These are phyloP conservation scores for human DNA, from an alignment of 2,113 vertebrate species.

Conservation along the genomic window DNA sequence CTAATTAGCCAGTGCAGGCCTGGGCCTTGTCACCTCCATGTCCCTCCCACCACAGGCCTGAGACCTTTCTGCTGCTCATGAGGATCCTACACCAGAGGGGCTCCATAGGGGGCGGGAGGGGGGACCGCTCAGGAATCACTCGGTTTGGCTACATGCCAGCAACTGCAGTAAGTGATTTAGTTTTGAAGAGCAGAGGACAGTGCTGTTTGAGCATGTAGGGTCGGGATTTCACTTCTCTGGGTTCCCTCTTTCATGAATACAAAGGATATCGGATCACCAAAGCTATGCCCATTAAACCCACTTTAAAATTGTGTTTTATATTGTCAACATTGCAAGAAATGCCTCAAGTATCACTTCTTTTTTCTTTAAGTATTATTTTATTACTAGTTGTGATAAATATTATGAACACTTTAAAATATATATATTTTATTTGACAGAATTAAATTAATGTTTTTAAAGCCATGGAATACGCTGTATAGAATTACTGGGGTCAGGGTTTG, in stretches of 20 bases:
- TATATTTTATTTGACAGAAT: neutral
- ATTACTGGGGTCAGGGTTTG: neutral
- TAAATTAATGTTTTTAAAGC: neutral
- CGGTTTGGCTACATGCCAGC: accelerated
- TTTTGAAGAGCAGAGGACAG: too few species aligned
- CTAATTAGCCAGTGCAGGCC: conserved; percentile 7
- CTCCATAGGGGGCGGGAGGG: neutral
- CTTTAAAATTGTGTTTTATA: neutral
- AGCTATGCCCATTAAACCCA: neutral
- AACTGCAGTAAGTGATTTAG: accelerated
- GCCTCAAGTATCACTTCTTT: neutral
- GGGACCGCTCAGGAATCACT: accelerated
- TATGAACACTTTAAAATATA: neutral
- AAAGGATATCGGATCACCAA: neutral
- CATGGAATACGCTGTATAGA: neutral
- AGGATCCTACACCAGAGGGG: neutral
- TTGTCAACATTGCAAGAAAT: neutral
- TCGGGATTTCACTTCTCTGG: accelerated
- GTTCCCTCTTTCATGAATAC: neutral
- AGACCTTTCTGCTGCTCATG: neutral
- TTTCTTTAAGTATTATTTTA: neutral
- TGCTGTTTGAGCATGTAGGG: too few species aligned
- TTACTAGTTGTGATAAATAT: neutral
- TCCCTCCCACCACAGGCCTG: neutral
- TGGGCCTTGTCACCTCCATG: too few species aligned